phyloP scores from a whole-genome alignment of 2,113 vertebrate species.

The Zingel zingel region DNA sequence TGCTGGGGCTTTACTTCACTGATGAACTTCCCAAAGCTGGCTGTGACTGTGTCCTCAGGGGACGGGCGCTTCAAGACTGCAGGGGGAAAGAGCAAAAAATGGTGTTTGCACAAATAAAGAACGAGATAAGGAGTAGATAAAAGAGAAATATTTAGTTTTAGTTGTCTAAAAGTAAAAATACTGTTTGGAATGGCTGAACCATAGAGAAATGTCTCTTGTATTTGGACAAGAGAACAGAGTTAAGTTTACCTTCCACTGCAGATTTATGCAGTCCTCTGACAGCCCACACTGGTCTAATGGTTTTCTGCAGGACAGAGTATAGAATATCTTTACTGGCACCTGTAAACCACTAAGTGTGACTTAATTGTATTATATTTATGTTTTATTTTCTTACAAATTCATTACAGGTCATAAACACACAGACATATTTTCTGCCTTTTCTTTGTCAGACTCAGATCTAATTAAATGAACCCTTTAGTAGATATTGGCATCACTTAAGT shows the following conservation, averaged over 20 bases:
- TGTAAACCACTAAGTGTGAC: background rate
- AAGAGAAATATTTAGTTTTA: background rate
- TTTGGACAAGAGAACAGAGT: background rate
- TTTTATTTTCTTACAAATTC: background rate
- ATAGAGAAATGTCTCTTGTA: background rate
- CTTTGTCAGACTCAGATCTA: too few species aligned
- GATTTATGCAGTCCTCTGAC: slow-evolving; percentile 80
- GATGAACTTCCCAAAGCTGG: slow-evolving; percentile 90
- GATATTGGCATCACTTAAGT: background rate
- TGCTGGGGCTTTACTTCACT: slow-evolving; percentile 80
- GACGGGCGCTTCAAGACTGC: slow-evolving; percentile 77
- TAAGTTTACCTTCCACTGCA: slow-evolving; percentile 82
- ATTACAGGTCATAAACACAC: fast-evolving
- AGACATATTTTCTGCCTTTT: too few species aligned
- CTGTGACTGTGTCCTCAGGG: slow-evolving; percentile 86
- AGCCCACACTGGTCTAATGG: slow-evolving; percentile 51
- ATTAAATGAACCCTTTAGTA: background rate
- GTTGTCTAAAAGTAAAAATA: background rate
- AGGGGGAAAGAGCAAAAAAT: background rate
- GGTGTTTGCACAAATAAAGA: background rate
- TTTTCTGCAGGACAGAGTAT: slow-evolving; percentile 68
- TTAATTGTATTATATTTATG: background rate
- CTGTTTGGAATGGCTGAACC: background rate
- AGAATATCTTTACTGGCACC: background rate
- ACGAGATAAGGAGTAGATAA: background rate